A percentile compares a stretch with the other conserved stretches of the same genome.
Evolutionary conservation across 2,797 vertebrate species (phyloP).

Genomic region (Microchirus variegatus): DNA sequence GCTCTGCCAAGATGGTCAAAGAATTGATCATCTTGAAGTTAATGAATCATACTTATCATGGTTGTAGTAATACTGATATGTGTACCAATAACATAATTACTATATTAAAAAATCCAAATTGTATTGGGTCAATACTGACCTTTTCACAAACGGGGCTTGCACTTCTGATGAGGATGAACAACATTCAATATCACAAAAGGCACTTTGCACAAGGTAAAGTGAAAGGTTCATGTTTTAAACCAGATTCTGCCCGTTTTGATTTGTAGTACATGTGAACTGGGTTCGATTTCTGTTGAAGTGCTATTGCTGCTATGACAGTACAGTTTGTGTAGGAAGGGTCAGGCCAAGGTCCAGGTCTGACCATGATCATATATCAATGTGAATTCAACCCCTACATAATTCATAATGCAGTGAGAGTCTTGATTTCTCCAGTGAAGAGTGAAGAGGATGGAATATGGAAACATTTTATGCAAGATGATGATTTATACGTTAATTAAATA

Average conservation of each 20-base stretch:
- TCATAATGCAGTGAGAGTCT: conserved; percentile 16
- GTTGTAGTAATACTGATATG: no score
- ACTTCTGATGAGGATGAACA: neutral
- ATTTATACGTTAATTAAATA: conserved; percentile 53
- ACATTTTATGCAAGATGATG: conserved; percentile 22
- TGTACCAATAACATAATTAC: no score
- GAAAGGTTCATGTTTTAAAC: no score
- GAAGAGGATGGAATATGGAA: conserved; percentile 24
- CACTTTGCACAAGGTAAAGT: no score
- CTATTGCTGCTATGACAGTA: neutral
- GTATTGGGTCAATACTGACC: neutral
- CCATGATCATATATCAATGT: conserved; percentile 33
- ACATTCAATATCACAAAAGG: no score
- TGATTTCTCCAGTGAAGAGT: conserved; percentile 20
- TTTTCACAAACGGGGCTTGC: neutral
- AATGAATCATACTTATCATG: no score
- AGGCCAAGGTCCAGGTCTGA: conserved; percentile 4
- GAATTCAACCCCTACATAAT: conserved; percentile 27
- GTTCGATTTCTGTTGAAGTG: no score
- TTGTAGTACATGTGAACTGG: no score
- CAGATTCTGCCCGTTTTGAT: no score
- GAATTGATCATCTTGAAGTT: no score
- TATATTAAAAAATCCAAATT: neutral
- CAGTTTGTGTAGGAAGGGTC: neutral
- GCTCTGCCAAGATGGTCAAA: no score